Percentiles rank a stretch among this genome's conserved stretches.
These are phyloP conservation scores for Clarias macrocephalus DNA, from an alignment of 2,113 vertebrate species.

Conservation along the genomic window DNA sequence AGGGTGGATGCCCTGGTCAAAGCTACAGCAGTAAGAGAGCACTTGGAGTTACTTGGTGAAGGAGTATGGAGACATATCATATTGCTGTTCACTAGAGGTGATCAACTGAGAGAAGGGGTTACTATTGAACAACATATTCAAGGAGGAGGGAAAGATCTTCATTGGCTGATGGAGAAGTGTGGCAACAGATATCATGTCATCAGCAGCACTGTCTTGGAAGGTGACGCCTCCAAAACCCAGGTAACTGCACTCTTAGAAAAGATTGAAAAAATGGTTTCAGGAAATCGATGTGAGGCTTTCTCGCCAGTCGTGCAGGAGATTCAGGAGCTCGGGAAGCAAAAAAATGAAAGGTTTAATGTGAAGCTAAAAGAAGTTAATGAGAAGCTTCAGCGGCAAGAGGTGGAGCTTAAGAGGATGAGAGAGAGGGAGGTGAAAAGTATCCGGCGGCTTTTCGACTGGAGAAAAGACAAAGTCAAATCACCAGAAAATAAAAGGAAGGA, in stretches of 20 bases:
- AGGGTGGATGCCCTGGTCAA: constrained; percentile 67
- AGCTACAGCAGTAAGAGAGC: constrained; percentile 59
- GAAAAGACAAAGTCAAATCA: constrained; percentile 65
- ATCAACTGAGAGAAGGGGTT: constrained; percentile 72
- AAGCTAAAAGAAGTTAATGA: constrained; percentile 65
- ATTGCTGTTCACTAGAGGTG: constrained; percentile 71
- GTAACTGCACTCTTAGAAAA: constrained; percentile 69
- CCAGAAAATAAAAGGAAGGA: constrained; percentile 53
- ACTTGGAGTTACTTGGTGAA: constrained; percentile 69
- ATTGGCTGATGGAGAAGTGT: constrained; percentile 68
- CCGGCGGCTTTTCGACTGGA: constrained; percentile 69
- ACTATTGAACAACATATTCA: constrained; percentile 70
- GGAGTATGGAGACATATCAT: constrained; percentile 68
- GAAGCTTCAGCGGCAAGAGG: constrained; percentile 67
- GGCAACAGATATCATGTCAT: constrained; percentile 66
- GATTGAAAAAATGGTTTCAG: constrained; percentile 68
- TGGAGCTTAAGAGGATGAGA: constrained; percentile 66
- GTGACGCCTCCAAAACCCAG: constrained; percentile 4
- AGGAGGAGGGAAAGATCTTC: constrained; percentile 66
- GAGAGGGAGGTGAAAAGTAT: constrained; percentile 71
- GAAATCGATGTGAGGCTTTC: constrained; percentile 71
- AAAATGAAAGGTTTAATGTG: constrained; percentile 65
- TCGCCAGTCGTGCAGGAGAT: constrained; percentile 67
- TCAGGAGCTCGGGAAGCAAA: constrained; percentile 62
- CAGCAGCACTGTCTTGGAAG: constrained; percentile 48